Percentiles rank a stretch among this genome's conserved stretches.
Evolutionary conservation across 2,888 invertebrate genomes (phyloP).

Genomic region (Tipula helvola): DNA sequence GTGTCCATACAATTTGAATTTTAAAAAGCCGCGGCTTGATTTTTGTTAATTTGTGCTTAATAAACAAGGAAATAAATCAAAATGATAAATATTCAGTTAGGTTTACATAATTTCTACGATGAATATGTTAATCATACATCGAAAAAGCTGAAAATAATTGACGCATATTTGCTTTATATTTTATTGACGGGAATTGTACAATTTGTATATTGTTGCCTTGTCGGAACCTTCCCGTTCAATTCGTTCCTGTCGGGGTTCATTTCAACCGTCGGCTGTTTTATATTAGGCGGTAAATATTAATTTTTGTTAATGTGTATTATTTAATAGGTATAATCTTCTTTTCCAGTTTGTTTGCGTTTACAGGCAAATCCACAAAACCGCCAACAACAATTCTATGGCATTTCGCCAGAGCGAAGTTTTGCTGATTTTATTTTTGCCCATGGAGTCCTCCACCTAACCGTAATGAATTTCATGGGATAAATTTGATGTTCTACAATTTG

Average conservation of each 20-base stretch:
- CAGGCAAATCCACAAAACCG: slow-evolving; percentile 97
- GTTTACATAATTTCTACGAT: slow-evolving; percentile 68
- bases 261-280: slow-evolving; percentile 91
- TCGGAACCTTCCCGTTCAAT: slow-evolving; percentile 99
- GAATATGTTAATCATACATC: slow-evolving; percentile 83
- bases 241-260: slow-evolving; percentile 99
- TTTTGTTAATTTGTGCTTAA: slow-evolving; percentile 9
- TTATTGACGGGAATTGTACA: slow-evolving; percentile 90
- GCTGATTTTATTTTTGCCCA: slow-evolving; percentile 99
- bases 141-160: slow-evolving; percentile 89
- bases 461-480: slow-evolving; percentile 97
- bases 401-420: slow-evolving; percentile 94
- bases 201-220: slow-evolving; percentile 90
- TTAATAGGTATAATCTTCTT: slow-evolving; percentile 16
- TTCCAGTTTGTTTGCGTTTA: slow-evolving; percentile 84
- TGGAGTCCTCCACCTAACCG: slow-evolving; percentile 89
- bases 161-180: slow-evolving; percentile 90
- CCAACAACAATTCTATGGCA: slow-evolving; percentile 80
- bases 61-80: slow-evolving; percentile 22
- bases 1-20: slow-evolving; percentile 20
- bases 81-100: slow-evolving; percentile 55
- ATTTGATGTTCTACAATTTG: background rate
- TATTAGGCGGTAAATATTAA: slow-evolving; percentile 73
- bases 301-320: background rate
- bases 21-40: background rate